Evolutionary conservation across 2,888 invertebrate species (phyloP).

Genomic region (Vesta saturnalis): DNA sequence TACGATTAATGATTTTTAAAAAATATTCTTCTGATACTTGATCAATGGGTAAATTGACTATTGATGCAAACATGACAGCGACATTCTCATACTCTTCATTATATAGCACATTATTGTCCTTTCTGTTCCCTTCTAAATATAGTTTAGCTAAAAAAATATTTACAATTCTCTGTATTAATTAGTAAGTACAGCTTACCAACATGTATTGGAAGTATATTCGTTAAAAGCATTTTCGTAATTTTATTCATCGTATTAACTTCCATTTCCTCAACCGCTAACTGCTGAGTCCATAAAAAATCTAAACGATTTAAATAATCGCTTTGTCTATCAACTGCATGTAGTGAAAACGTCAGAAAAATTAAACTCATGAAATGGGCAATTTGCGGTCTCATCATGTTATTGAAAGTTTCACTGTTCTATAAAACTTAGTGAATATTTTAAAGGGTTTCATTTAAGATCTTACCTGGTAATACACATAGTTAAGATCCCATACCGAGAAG

Average conservation of each 20-base stretch:
- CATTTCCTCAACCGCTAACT: slow-evolving; percentile 80
- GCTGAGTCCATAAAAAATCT: slow-evolving; percentile 82
- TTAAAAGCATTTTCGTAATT: slow-evolving; percentile 87
- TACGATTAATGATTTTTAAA: slow-evolving; percentile 77
- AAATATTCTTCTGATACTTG: slow-evolving; percentile 65
- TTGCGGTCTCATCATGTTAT: slow-evolving; percentile 73
- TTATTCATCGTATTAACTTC: slow-evolving; percentile 87
- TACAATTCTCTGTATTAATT: not conserved
- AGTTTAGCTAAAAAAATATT: slow-evolving; percentile 71
- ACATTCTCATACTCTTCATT: slow-evolving; percentile 85
- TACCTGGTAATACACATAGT: slow-evolving; percentile 63
- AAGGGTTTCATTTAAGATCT: slow-evolving; percentile 35
- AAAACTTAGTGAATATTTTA: not conserved
- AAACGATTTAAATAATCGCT: slow-evolving; percentile 89
- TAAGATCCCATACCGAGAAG: slow-evolving; percentile 73
- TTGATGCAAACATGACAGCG: slow-evolving; percentile 96
- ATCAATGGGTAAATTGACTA: slow-evolving; percentile 63
- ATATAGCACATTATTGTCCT: slow-evolving; percentile 77
- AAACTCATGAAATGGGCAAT: slow-evolving; percentile 80
- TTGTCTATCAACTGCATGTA: slow-evolving; percentile 89
- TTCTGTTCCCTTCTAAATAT: slow-evolving; percentile 75
- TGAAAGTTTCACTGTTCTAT: slow-evolving; percentile 74
- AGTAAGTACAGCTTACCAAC: slow-evolving; percentile 73
- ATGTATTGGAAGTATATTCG: slow-evolving; percentile 93
- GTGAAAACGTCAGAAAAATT: slow-evolving; percentile 76